Evolutionary conservation across 2,113 vertebrate genomes (phyloP).

Genomic region (Ophthalmolycus amberensis): DNA sequence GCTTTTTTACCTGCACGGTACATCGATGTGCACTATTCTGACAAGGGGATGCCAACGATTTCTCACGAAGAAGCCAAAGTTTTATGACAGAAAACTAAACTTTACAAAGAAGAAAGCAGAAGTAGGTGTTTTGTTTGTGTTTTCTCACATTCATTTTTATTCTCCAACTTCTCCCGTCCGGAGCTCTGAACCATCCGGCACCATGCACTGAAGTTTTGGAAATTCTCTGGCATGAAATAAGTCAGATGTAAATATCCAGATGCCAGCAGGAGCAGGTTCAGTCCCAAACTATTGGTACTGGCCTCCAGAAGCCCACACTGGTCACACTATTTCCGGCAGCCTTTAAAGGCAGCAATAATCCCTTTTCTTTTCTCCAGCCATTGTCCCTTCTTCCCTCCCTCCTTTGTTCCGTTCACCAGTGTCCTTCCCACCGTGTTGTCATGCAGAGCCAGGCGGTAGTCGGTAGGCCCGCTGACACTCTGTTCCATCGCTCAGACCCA

Average conservation of each 20-base stretch:
- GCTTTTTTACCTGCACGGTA: no score
- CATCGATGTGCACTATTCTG: background rate
- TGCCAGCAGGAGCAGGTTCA: constrained; percentile 39
- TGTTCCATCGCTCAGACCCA: constrained; percentile 71
- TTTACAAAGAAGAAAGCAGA: background rate
- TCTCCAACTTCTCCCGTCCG: background rate
- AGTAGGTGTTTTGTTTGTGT: background rate
- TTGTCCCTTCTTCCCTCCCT: constrained; percentile 33
- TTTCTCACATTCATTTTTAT: constrained; percentile 19
- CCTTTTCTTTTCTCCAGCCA: constrained; percentile 25
- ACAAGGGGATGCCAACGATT: background rate
- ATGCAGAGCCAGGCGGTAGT: constrained; percentile 66
- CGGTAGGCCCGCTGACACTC: constrained; percentile 68
- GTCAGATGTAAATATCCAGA: constrained; percentile 56
- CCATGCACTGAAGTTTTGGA: background rate
- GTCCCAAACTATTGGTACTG: constrained; percentile 22
- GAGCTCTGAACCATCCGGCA: background rate
- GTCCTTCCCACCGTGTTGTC: constrained; percentile 68
- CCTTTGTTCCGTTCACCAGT: constrained; percentile 42
- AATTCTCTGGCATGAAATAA: constrained; percentile 55
- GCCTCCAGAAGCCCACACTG: constrained; percentile 30
- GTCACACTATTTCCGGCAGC: constrained; percentile 44
- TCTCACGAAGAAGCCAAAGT: background rate
- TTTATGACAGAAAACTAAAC: background rate
- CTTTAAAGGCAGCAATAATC: constrained; percentile 30